These are phyloP conservation scores for Drosophila asahinai DNA, from an alignment of 1,140 invertebrate genomes.

Conservation along the genomic window DNA sequence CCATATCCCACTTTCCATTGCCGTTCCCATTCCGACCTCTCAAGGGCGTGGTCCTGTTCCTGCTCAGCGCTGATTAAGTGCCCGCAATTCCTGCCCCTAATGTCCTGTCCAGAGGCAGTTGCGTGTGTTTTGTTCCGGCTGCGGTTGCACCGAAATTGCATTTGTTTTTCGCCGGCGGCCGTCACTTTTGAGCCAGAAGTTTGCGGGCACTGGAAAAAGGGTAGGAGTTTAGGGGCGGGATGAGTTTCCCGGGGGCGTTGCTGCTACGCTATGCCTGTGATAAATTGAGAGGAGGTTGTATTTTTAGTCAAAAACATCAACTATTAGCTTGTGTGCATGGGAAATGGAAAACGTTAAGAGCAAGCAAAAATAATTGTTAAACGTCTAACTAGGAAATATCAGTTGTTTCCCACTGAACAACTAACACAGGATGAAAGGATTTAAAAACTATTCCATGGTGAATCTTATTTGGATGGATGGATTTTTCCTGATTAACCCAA, in stretches of 20 bases:
- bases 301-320: slow-evolving; percentile 20
- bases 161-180: slow-evolving; percentile 38
- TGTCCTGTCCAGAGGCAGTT: slow-evolving; percentile 17
- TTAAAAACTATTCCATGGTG: no score
- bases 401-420: no score
- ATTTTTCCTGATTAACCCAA: no score
- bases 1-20: neutral
- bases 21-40: neutral
- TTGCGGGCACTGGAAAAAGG: slow-evolving; percentile 17
- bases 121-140: slow-evolving; percentile 46
- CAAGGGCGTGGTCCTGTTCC: slow-evolving; percentile 32
- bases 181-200: slow-evolving; percentile 50
- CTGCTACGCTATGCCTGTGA: slow-evolving; percentile 7
- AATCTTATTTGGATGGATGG: no score
- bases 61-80: slow-evolving; percentile 49
- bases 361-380: no score
- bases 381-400: no score
- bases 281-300: slow-evolving; percentile 31
- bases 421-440: no score
- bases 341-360: neutral
- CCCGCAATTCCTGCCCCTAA: slow-evolving; percentile 18
- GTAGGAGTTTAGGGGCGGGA: neutral
- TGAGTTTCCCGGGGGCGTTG: slow-evolving; percentile 17
- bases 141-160: slow-evolving; percentile 42
- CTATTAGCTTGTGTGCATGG: slow-evolving; percentile 2